These are phyloP conservation scores for Pimephales promelas DNA, from an alignment of 2,113 vertebrate species.

Conservation along the genomic window DNA sequence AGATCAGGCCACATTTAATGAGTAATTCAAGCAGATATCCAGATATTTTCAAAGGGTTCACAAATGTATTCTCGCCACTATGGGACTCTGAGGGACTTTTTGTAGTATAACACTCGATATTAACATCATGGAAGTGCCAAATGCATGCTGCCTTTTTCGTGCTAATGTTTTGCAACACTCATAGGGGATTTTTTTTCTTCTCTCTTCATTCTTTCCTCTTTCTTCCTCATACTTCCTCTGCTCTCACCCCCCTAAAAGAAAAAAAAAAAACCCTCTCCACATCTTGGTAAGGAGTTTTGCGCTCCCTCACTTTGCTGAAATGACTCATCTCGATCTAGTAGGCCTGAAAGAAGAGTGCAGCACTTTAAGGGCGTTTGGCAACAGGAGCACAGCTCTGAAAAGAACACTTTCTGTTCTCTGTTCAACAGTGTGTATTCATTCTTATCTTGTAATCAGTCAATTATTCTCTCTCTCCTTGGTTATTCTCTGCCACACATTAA, in stretches of 20 bases:
- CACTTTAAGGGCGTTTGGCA: slow-evolving; percentile 42
- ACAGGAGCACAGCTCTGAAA: slow-evolving; percentile 31
- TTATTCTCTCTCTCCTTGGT: slow-evolving; percentile 39
- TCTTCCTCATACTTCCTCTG: slow-evolving; percentile 18
- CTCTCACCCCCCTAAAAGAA: not conserved
- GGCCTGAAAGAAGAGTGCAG: slow-evolving; percentile 12
- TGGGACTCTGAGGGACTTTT: not conserved
- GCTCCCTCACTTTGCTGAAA: slow-evolving; percentile 9
- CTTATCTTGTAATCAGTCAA: slow-evolving; percentile 47
- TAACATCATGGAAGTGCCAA: not conserved
- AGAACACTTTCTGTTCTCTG: slow-evolving; percentile 41
- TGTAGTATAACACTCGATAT: not conserved
- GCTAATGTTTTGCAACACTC: not conserved
- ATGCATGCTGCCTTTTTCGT: not conserved
- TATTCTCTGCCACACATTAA: slow-evolving; percentile 33
- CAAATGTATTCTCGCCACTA: not conserved
- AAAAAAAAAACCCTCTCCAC: not conserved
- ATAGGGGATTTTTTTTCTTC: slow-evolving; percentile 1
- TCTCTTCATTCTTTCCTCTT: not conserved
- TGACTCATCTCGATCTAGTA: slow-evolving; percentile 29
- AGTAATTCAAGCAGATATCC: not conserved
- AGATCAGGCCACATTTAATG: not conserved
- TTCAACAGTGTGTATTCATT: slow-evolving; percentile 38
- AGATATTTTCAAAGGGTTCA: not conserved
- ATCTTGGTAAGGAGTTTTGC: slow-evolving; percentile 5